Base-by-base conservation (phyloP, 2,888 invertebrate species). In the Galeopsomyia nigrocyanea region DNA sequence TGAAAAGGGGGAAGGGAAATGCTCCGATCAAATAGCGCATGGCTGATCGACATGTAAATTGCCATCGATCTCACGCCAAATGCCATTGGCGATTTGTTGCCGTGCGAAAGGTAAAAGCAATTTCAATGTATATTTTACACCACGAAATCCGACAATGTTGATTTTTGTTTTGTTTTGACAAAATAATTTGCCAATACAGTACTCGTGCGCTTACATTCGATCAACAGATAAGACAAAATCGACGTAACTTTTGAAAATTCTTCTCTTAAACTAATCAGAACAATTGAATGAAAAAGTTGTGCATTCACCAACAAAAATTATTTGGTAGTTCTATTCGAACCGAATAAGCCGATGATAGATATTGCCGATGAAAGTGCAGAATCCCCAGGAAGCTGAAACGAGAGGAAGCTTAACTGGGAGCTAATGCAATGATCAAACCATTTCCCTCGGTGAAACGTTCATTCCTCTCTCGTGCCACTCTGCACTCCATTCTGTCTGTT, bases 391-490 rank as follows among this genome's bases (percentile, higher is more conserved):
- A 17, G 47, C 13, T 16, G 22, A 19, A 10, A 55, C 31, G 68
- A 49, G 68, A 49, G 73, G 67, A 65, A 68, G 56, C 68, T 69
- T 70, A 74, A 70, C 67, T 22, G 65, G 57, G 71, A 60, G 56
- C 65, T 78, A 78, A 78, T 77, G 71, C 76, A 77, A 78, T 77
- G 76, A 78, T 78, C 71, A 71, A 68, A 68, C 75, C 69, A 75
- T 78, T 77, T 77, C 76, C 73, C 72, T 63, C 57, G 55, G 62
- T 75, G 74, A 61, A 68, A 65, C 71, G 68, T 67, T 67, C 67
- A 64, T 63, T 53, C 53, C 51, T 19, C 49, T n/a, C n/a, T 3
- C 61, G 50, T 21, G 16, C 7, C 31, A 17, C 31, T 19, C 31
- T 51, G 46, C 63, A 31, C 63, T 69, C 62, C 50, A 7, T 31